Evolutionary conservation across 1,140 invertebrate species (phyloP).

Genomic region (Drosophila tani): DNA sequence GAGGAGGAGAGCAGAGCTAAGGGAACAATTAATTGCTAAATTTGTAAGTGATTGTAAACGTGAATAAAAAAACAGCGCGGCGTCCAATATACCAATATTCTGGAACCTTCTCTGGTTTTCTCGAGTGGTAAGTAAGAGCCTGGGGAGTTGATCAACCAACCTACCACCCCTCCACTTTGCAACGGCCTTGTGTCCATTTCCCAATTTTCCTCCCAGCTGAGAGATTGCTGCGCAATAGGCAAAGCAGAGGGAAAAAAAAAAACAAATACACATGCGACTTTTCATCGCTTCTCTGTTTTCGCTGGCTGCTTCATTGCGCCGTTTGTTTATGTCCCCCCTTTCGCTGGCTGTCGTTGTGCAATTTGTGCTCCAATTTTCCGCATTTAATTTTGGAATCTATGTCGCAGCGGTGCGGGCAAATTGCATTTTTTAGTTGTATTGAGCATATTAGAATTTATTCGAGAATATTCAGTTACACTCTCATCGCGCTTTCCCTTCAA

Average conservation of each 20-base stretch:
- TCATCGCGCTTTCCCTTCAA: background rate
- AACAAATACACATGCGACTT: conserved; percentile 28
- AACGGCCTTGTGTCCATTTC: conserved; percentile 73
- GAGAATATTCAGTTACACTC: background rate
- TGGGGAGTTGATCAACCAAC: background rate
- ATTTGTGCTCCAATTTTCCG: conserved; percentile 46
- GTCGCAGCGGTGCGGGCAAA: conserved; percentile 42
- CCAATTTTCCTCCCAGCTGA: conserved; percentile 47
- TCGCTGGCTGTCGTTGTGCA: conserved; percentile 50
- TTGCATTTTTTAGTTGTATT: conserved; percentile 14
- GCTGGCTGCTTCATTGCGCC: conserved; percentile 65
- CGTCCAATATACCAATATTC: background rate
- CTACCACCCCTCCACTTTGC: conserved; percentile 6
- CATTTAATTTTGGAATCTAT: conserved; percentile 76
- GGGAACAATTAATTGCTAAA: conserved; percentile 19
- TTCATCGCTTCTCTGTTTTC: conserved; percentile 71
- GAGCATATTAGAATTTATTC: conserved; percentile 17
- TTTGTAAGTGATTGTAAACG: conserved; percentile 19
- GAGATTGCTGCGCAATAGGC: conserved; percentile 68
- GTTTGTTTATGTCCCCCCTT: conserved; percentile 68
- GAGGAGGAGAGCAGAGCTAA: background rate
- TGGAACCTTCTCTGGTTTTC: conserved; percentile 17
- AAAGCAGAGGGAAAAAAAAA: background rate
- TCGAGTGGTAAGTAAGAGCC: conserved; percentile 16
- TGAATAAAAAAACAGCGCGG: conserved; percentile 9